Evolutionary conservation across 2,888 invertebrate genomes (phyloP).

Genomic region (Heliconius ethilla): DNA sequence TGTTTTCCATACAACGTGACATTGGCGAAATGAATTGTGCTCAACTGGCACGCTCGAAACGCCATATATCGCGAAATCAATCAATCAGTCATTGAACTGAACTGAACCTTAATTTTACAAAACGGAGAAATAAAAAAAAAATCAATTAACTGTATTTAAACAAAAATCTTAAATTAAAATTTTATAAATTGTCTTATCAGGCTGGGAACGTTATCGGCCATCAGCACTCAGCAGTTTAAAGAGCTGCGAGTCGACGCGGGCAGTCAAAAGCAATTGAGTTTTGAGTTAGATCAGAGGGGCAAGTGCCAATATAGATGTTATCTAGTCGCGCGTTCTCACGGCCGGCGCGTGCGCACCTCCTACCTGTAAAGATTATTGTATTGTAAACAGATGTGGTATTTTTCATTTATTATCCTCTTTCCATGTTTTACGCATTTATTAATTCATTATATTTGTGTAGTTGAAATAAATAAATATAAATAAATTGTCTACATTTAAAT

Average conservation of each 20-base stretch:
- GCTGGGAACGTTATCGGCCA: slow-evolving; percentile 33
- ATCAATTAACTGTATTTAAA: background rate
- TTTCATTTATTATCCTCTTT: background rate
- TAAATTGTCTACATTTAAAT: background rate
- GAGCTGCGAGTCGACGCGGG: slow-evolving; percentile 45
- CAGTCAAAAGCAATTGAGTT: slow-evolving; percentile 51
- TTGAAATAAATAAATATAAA: background rate
- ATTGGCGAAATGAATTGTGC: too few relatives aligned
- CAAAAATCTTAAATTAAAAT: background rate
- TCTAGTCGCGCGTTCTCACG: slow-evolving; percentile 62
- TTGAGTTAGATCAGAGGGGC: slow-evolving; percentile 55
- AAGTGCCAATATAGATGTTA: slow-evolving; percentile 64
- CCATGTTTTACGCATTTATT: too few relatives aligned
- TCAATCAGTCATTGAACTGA: too few relatives aligned
- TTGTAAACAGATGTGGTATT: slow-evolving; percentile 19
- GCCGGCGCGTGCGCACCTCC: slow-evolving; percentile 53
- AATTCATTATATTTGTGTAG: background rate
- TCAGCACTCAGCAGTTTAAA: slow-evolving; percentile 25
- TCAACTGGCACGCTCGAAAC: too few relatives aligned
- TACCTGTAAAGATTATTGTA: slow-evolving; percentile 45
- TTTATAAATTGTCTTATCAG: background rate
- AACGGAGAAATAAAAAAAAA: background rate
- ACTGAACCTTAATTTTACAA: background rate
- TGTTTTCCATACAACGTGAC: too few relatives aligned
- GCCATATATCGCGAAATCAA: too few relatives aligned